Evolutionary conservation across 2,888 invertebrate genomes (phyloP).

Genomic region (Tetranychus piercei): DNA sequence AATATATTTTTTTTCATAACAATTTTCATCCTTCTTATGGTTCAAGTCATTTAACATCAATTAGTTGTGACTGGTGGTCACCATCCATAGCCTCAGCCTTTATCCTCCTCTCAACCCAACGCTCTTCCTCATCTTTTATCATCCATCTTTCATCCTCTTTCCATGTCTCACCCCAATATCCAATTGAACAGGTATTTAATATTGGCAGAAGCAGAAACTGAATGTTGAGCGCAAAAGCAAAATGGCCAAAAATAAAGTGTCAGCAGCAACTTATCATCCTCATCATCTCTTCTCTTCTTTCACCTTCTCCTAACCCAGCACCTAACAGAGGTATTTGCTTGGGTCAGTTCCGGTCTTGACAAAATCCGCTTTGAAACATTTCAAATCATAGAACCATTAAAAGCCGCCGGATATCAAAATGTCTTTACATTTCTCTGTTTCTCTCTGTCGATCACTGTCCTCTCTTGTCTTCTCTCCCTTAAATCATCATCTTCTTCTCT

Average conservation of each 20-base stretch:
- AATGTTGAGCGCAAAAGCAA: no score
- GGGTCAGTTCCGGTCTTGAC: neutral
- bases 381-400: neutral
- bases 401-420: neutral
- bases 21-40: neutral
- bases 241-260: no score
- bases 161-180: neutral
- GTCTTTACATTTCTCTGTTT: neutral
- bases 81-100: neutral
- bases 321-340: neutral
- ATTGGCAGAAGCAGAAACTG: neutral
- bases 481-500: no score
- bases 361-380: neutral
- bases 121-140: neutral
- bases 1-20: neutral
- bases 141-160: neutral
- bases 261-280: neutral
- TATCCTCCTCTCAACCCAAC: neutral
- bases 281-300: neutral
- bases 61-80: slow-evolving; percentile 1
- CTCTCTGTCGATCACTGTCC: neutral
- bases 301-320: neutral
- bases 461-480: neutral
- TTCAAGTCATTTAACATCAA: neutral
- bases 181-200: neutral